Evolutionary conservation across 2,888 invertebrate species (phyloP).

Genomic region (Chromoteleia sp.): DNA sequence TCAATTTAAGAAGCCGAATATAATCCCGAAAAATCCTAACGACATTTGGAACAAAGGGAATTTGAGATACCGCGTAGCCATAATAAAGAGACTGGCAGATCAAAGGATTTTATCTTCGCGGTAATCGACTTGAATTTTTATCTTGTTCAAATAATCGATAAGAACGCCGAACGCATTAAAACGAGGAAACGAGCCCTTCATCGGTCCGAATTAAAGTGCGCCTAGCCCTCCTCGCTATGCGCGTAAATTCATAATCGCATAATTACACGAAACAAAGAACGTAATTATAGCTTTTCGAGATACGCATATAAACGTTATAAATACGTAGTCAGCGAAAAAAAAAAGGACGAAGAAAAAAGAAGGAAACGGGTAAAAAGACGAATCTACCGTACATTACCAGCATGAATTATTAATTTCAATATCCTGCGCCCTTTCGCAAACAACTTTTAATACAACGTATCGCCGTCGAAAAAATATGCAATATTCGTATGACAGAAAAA

Average conservation of each 20-base stretch:
- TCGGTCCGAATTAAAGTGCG: conserved; percentile 18
- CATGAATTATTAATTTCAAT: conserved; percentile 61
- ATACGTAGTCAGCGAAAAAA: conserved; percentile 31
- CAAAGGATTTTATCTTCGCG: conserved; percentile 52
- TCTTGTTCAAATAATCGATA: conserved; percentile 34
- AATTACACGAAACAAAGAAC: conserved; percentile 46
- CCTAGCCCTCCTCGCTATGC: too few relatives aligned
- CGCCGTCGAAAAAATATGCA: conserved; percentile 43
- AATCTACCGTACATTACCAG: conserved; percentile 37
- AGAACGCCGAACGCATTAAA: conserved; percentile 19
- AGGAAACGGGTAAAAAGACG: not conserved
- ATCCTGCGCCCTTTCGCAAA: conserved; percentile 45
- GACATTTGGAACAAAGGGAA: conserved; percentile 47
- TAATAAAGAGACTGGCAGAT: conserved; percentile 48
- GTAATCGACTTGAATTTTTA: conserved; percentile 55
- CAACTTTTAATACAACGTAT: conserved; percentile 58
- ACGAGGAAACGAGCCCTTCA: not conserved
- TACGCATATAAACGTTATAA: conserved; percentile 48
- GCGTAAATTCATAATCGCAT: conserved; percentile 39
- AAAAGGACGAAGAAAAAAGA: conserved; percentile 1
- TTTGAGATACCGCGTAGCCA: conserved; percentile 36
- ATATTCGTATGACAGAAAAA: conserved; percentile 55
- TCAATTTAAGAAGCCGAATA: conserved; percentile 51
- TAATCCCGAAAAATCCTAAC: conserved; percentile 59
- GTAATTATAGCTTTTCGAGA: conserved; percentile 42